Evolutionary conservation across 2,888 invertebrate species (phyloP), one percentile per base, ranked within the genome.

Genomic region (Serrognathus titanus): DNA sequence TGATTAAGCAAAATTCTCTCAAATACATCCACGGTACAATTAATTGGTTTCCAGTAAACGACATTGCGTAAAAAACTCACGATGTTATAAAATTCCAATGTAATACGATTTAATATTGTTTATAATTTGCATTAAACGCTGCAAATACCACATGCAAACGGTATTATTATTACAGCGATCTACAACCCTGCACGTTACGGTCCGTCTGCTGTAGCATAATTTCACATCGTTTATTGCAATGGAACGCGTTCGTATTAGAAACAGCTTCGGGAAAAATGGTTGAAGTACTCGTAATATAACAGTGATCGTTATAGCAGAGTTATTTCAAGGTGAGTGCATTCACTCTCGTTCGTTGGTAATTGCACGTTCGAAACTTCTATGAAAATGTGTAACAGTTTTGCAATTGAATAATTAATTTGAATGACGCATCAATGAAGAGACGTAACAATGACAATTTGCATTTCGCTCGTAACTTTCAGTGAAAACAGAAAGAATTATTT

Each of bases 301-400:
- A 20, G 43, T 20, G 43, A 43, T 43, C 43, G 12, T 43, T 43
- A 43, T 43, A 11, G 43, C 43, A 16, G n/a, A 43, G 43, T 20
- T 43, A 47, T 52, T 55, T 51, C 59, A 55, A 61, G 57, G 58
- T 60, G 53, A 62, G 49, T 43, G 54, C 53, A 47, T 64, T 57
- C 57, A 56, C 54, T 55, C 57, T 57, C 53, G 60, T 53, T 57
- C 52, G 53, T 54, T 58, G 53, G 51, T 48, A 61, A 57, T 60
- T 52, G 43, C 52, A 24, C 38, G 52, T 37, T 49, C 38, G 37
- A 43, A 43, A 43, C 43, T 46, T 47, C 47, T 53, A 53, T 47
- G 38, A 53, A 37, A 48, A 47, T 38, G 38, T 46, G 48, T 53
- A 53, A 47, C 47, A 39, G 39, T 53, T 53, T 51, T 39, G 52